Evolutionary conservation across 2,797 vertebrate genomes (phyloP).

Genomic region (Rhodeus uyekii): DNA sequence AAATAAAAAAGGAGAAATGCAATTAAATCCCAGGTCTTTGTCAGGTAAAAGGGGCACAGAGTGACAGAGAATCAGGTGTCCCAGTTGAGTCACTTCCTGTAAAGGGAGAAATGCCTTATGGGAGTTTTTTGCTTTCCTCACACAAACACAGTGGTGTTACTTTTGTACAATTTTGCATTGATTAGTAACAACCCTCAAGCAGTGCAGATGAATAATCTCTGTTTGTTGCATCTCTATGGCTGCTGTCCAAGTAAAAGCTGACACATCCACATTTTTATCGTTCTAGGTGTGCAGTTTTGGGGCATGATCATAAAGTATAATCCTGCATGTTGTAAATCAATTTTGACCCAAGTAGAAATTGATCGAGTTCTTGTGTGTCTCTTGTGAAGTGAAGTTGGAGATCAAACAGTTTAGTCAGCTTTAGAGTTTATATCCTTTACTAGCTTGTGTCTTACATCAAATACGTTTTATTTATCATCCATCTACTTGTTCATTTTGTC

Average conservation of each 20-base stretch:
- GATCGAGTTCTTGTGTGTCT: background rate
- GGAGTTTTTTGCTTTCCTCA: conserved; percentile 2
- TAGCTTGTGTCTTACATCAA: background rate
- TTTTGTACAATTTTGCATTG: conserved; percentile 6
- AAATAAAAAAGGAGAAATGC: background rate
- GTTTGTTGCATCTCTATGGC: background rate
- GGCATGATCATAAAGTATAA: background rate
- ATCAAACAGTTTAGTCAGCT: background rate
- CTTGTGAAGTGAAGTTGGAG: background rate
- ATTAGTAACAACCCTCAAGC: background rate
- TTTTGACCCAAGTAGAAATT: background rate
- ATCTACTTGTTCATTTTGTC: too few species aligned
- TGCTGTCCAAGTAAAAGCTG: background rate
- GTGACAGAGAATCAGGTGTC: conserved; percentile 3
- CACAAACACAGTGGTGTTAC: background rate
- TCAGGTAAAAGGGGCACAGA: background rate
- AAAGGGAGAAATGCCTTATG: background rate
- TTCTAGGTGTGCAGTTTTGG: background rate
- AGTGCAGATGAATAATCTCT: background rate
- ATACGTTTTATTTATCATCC: too few species aligned
- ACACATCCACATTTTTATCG: background rate
- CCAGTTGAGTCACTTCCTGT: conserved; percentile 1
- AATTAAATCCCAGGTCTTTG: background rate
- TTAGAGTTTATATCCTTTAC: background rate
- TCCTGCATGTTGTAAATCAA: background rate